Conservation (phyloP, 2,113 vertebrate species). For the Cardinalis cardinalis region DNA sequence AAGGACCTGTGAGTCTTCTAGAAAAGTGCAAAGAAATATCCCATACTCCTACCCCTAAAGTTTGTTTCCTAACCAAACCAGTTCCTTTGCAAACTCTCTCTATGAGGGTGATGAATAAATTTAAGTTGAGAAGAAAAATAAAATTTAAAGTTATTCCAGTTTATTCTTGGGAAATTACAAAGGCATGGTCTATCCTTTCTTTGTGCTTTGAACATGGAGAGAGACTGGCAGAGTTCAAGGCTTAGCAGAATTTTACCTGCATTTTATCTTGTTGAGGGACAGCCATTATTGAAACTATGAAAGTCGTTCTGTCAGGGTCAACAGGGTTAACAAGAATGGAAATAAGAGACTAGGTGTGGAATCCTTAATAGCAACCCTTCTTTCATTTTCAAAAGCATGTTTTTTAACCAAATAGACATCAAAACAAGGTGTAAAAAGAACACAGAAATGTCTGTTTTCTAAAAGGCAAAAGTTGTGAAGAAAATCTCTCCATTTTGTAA, state of each 20-base stretch:
- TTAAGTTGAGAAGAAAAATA: background rate
- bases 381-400: background rate
- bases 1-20: background rate
- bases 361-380: background rate
- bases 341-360: background rate
- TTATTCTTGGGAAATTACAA: background rate
- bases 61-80: background rate
- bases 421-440: background rate
- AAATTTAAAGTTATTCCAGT: background rate
- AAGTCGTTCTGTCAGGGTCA: background rate
- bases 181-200: background rate
- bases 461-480: background rate
- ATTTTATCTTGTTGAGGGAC: background rate
- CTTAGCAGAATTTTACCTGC: background rate
- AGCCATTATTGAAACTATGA: background rate
- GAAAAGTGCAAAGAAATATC: background rate
- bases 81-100: background rate
- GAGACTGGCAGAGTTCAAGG: background rate
- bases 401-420: background rate
- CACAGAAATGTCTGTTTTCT: background rate
- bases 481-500: background rate
- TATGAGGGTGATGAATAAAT: background rate
- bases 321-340: background rate
- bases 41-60: background rate
- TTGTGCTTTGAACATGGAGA: background rate